These are phyloP conservation scores for Microplitis mediator DNA, from an alignment of 1,140 invertebrate species.

Conservation along the genomic window DNA sequence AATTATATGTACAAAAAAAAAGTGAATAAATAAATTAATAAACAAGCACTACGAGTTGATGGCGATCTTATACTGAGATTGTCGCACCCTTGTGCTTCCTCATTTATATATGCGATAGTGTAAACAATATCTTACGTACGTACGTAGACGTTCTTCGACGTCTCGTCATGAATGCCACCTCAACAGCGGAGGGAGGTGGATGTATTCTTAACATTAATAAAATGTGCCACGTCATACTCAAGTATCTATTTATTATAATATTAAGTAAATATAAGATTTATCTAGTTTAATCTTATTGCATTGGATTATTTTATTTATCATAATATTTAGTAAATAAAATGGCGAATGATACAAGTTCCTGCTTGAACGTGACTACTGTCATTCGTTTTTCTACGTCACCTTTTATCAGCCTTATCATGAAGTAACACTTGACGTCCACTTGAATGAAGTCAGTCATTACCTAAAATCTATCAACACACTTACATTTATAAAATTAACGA, in stretches of 20 bases:
- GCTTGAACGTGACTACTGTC: too few relatives aligned
- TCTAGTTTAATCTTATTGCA: too few relatives aligned
- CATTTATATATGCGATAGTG: constrained; percentile 58
- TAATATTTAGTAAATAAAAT: too few relatives aligned
- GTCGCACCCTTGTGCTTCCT: constrained; percentile 55
- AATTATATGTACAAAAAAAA: not conserved
- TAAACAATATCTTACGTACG: constrained; percentile 57
- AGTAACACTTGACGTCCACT: too few relatives aligned
- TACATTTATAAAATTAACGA: not conserved
- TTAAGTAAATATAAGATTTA: too few relatives aligned
- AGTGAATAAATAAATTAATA: not conserved
- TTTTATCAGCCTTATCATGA: too few relatives aligned
- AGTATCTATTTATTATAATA: not conserved
- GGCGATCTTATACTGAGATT: constrained; percentile 55
- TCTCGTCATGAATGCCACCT: constrained; percentile 36
- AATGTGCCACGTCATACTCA: not conserved
- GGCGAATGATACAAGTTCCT: too few relatives aligned
- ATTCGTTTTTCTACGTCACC: too few relatives aligned
- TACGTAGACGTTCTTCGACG: constrained; percentile 37
- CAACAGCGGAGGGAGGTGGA: not conserved
- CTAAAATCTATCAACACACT: too few relatives aligned
- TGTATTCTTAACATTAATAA: not conserved
- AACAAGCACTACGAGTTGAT: constrained; percentile 26
- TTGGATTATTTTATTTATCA: too few relatives aligned
- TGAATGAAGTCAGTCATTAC: too few relatives aligned